Conservation (phyloP, 2,113 vertebrate genomes). For the Psettodes erumei region DNA sequence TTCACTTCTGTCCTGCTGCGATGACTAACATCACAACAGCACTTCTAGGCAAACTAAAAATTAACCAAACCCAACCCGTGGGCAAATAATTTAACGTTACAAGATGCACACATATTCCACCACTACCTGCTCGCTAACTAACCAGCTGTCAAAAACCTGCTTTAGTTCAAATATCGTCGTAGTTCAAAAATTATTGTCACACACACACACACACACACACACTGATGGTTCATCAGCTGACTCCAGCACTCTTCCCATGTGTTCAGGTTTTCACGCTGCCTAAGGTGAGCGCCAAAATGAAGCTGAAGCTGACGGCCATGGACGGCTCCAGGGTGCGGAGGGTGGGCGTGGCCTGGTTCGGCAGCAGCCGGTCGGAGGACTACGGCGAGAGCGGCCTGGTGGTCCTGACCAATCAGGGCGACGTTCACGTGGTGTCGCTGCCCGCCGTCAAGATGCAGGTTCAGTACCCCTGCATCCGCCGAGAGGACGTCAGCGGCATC, state of each 20-base stretch:
- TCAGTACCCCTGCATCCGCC: constrained; percentile 93
- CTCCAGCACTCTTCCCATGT: neutral
- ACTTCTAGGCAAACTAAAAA: too few species aligned
- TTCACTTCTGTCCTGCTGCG: too few species aligned
- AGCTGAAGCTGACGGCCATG: constrained; percentile 94
- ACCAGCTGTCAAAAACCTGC: too few species aligned
- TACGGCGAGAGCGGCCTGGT: constrained; percentile 90
- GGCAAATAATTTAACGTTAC: too few species aligned
- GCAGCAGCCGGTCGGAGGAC: constrained; percentile 88
- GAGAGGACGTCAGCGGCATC: constrained; percentile 96
- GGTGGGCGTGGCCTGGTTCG: constrained; percentile 89
- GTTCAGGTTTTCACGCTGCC: constrained; percentile 93
- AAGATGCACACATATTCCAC: too few species aligned
- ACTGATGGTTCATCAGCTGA: neutral
- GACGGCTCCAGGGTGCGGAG: constrained; percentile 94
- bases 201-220: neutral
- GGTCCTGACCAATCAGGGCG: constrained; percentile 95
- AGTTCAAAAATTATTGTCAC: too few species aligned
- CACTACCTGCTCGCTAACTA: too few species aligned
- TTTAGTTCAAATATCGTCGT: too few species aligned
- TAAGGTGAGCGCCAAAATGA: constrained; percentile 94
- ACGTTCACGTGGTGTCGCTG: constrained; percentile 93
- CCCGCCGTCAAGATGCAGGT: constrained; percentile 94
- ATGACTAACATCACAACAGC: too few species aligned
- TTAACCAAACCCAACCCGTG: too few species aligned